These are phyloP conservation scores for Steinernema scapterisci DNA, from an alignment of 2,888 invertebrate genomes.

Conservation along the genomic window DNA sequence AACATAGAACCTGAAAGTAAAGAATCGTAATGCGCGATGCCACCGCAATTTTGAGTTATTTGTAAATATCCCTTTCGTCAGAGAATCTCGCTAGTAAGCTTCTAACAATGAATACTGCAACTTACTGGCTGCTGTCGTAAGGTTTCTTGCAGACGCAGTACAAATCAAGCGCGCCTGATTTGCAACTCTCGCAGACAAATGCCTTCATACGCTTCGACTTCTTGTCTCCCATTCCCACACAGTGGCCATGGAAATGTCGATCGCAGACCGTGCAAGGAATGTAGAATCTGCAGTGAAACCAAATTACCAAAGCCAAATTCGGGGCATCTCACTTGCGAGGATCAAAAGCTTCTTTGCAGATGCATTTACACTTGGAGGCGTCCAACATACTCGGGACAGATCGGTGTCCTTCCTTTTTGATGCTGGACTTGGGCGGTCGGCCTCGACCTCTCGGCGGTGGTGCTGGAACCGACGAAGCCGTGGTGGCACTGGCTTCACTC, in stretches of 20 bases:
- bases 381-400: background rate
- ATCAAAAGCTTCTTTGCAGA: constrained; percentile 21
- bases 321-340: background rate
- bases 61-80: too few relatives aligned
- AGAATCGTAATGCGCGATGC: too few relatives aligned
- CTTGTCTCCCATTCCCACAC: constrained; percentile 75
- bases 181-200: background rate
- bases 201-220: background rate
- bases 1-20: constrained; percentile 84
- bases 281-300: constrained; percentile 77
- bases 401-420: constrained; percentile 9
- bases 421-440: background rate
- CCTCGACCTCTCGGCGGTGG: constrained; percentile 3
- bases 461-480: background rate
- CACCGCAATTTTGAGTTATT: too few relatives aligned
- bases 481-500: constrained; percentile 4
- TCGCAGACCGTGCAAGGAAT: constrained; percentile 95
- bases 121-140: constrained; percentile 41
- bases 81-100: too few relatives aligned
- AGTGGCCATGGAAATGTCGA: constrained; percentile 97
- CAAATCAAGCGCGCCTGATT: background rate
- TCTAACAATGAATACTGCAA: too few relatives aligned
- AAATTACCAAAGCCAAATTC: background rate
- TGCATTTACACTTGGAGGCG: constrained; percentile 20
- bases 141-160: constrained; percentile 49